phyloP scores from a whole-genome alignment of 2,797 vertebrate species.

The Sphaeramia orbicularis region DNA sequence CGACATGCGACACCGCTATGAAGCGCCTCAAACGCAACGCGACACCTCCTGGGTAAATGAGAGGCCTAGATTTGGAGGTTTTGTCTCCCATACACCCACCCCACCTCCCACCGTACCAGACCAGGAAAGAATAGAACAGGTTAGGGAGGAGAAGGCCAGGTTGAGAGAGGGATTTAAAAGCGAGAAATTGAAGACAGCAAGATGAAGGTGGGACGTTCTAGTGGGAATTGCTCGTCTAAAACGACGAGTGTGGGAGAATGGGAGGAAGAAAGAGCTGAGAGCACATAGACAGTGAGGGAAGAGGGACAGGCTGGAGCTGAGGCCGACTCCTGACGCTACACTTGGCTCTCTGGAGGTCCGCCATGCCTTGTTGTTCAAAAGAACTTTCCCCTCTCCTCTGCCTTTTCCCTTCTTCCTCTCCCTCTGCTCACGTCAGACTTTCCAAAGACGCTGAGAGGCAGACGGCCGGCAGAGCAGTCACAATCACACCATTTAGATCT shows the following conservation, averaged over 20 bases:
- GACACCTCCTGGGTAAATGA: conserved; percentile 79
- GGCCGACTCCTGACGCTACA: conserved; percentile 67
- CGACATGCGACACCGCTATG: conserved; percentile 80
- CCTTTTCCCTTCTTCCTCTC: conserved; percentile 70
- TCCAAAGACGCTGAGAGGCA: conserved; percentile 82
- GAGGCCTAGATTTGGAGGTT: conserved; percentile 78
- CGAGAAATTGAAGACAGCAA: conserved; percentile 63
- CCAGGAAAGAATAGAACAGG: conserved; percentile 64
- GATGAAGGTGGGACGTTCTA: conserved; percentile 61
- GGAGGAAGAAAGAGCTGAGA: conserved; percentile 56
- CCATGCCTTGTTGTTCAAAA: conserved; percentile 88
- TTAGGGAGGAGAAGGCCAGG: conserved; percentile 60
- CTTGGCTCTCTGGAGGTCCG: conserved; percentile 80
- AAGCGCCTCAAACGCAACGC: conserved; percentile 79
- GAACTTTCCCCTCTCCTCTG: conserved; percentile 78
- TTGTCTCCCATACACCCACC: conserved; percentile 53
- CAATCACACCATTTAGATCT: conserved; percentile 88
- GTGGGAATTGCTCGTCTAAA: conserved; percentile 57
- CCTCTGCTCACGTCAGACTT: conserved; percentile 86
- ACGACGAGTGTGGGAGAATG: conserved; percentile 68
- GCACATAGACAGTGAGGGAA: conserved; percentile 36
- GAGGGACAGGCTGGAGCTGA: conserved; percentile 47
- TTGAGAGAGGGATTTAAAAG: conserved; percentile 32
- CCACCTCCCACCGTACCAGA: conserved; percentile 21
- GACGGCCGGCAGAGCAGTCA: conserved; percentile 79